Evolutionary conservation across 2,888 invertebrate genomes (phyloP).

Genomic region (Dicranocentrus wangi): DNA sequence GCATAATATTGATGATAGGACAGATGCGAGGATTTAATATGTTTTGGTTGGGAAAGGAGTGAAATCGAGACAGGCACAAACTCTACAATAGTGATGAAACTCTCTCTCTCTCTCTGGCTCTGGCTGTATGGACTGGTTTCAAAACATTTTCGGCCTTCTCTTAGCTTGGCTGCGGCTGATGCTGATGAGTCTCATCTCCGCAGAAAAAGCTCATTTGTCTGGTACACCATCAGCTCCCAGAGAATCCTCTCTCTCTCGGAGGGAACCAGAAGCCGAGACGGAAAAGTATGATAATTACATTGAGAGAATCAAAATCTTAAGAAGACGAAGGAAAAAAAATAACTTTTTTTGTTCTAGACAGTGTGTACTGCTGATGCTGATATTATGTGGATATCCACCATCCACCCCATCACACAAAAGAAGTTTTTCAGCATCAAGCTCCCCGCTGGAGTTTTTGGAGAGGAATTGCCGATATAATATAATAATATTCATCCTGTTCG

Average conservation of each 20-base stretch:
- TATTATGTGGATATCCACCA: not conserved
- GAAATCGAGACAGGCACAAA: not conserved
- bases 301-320: constrained; percentile 4
- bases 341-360: constrained; percentile 29
- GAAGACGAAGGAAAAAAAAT: no score
- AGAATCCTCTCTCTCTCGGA: no score
- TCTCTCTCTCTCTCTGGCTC: no score
- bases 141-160: not conserved
- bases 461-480: constrained; percentile 57
- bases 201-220: not conserved
- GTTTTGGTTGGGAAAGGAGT: not conserved
- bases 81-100: not conserved
- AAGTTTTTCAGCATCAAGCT: no score
- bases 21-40: not conserved
- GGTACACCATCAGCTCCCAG: not conserved
- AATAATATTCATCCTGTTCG: constrained; percentile 42
- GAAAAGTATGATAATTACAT: constrained; percentile 14
- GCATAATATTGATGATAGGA: not conserved
- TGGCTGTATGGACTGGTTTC: no score
- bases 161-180: not conserved
- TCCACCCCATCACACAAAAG: not conserved
- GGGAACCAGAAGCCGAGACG: not conserved
- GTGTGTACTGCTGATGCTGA: no score
- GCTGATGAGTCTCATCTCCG: not conserved
- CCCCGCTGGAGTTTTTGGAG: constrained; percentile 6